Base-by-base conservation (phyloP, 2,888 invertebrate genomes). In the Callyntrura guangdongensis region DNA sequence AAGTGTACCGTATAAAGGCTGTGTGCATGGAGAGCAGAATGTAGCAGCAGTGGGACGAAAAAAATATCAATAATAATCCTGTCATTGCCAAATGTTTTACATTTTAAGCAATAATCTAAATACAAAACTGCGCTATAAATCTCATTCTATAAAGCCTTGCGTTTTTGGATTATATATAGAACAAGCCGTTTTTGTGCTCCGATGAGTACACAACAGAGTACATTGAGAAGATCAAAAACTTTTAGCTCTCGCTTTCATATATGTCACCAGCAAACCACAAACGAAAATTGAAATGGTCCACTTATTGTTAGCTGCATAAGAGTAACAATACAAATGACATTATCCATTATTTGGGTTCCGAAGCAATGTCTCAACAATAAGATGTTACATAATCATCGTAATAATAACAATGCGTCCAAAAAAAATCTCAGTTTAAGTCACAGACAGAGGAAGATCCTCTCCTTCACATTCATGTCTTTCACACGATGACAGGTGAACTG, bases 201-300 rank as follows among this genome's bases (percentile, higher is more conserved):
- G 86, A 45, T 90, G 90, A 47, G 47, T 81, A 81, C 79, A 36
- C 36, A 36, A 36, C 3, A 90, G 69, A 45, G 14, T 59, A 69
- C 90, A 82, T 69, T 90, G 81, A 79, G 61, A 85, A 81, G 79
- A 90, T 81, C 67, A 86, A 90, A 90, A 90, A 90, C 81, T 86
- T n/a, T n/a, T 59, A 36, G 69, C 86, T 83, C 86, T 82, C 86
- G 82, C 90, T 90, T 90, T 90, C 90, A 82, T 86, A 69, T 90
- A 47, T 90, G 90, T 86, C 90, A 90, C 90, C 86, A 86, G 77
- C 86, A 86, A 90, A 90, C 90, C 90, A 90, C 90, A 90, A 90
- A 86, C 72, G 72, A 56, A 90, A 69, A 69, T 74, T 86, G 86
- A 90, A 90, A 90, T 86, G 90, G 83, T 90, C 90, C 86, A 90